phyloP scores from a whole-genome alignment of 1,140 invertebrate species.

The Anastrepha obliqua region DNA sequence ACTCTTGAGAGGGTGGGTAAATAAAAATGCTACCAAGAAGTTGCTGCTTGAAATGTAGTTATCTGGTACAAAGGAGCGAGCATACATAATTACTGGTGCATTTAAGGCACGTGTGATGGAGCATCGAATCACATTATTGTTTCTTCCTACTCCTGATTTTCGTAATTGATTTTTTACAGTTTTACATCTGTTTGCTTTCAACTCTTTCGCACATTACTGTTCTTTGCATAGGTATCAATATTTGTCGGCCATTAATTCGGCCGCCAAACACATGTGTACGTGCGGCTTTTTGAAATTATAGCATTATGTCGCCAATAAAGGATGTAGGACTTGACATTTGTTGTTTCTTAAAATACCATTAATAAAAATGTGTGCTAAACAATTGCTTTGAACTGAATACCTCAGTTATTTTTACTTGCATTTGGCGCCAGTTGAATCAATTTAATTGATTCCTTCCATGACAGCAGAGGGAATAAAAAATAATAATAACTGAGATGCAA shows the following conservation, averaged over 20 bases:
- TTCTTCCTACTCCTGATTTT: neutral
- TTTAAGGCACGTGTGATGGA: constrained; percentile 37
- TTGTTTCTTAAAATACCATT: constrained; percentile 50
- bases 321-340: constrained; percentile 63
- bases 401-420: neutral
- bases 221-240: constrained; percentile 51
- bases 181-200: constrained; percentile 14
- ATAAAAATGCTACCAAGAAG: constrained; percentile 23
- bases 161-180: constrained; percentile 18
- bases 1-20: neutral
- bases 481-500: too few relatives aligned
- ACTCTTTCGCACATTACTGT: constrained; percentile 32
- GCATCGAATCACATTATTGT: neutral
- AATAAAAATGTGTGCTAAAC: neutral
- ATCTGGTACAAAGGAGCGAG: neutral
- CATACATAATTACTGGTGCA: constrained; percentile 44
- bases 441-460: neutral
- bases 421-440: neutral
- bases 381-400: neutral
- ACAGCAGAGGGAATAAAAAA: neutral
- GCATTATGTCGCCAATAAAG: constrained; percentile 71
- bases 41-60: constrained; percentile 29
- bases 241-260: neutral
- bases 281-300: constrained; percentile 70
- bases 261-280: constrained; percentile 57